Percentiles rank a stretch among this genome's conserved stretches.
Evolutionary conservation across 2,888 invertebrate genomes (phyloP).

Genomic region (Orthosia cruda): DNA sequence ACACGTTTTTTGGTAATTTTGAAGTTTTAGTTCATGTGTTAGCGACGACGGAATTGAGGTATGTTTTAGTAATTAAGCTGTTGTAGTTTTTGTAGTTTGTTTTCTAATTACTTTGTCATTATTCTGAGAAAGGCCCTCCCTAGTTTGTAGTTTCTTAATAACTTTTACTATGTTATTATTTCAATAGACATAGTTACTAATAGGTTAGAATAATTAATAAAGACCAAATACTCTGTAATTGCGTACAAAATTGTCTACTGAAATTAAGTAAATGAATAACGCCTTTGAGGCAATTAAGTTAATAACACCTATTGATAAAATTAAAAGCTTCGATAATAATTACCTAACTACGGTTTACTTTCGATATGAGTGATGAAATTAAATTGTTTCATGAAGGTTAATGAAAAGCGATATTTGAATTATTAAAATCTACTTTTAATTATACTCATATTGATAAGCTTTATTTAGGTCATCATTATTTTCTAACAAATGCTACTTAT

Average conservation of each 20-base stretch:
- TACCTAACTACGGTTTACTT: constrained; percentile 2
- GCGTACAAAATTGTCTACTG: constrained; percentile 14
- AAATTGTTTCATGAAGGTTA: constrained; percentile 7
- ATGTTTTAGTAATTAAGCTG: constrained; percentile 62
- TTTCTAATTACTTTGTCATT: constrained; percentile 3
- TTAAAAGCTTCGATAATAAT: constrained; percentile 45
- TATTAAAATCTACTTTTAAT: too few relatives aligned
- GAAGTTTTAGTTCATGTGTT: constrained; percentile 65
- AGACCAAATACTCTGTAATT: constrained; percentile 19
- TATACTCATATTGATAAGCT: too few relatives aligned
- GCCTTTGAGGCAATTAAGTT: constrained; percentile 41
- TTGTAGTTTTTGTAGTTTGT: constrained; percentile 21
- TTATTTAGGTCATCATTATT: too few relatives aligned
- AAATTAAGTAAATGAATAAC: constrained; percentile 25
- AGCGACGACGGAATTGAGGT: constrained; percentile 70
- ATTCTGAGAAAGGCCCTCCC: neutral
- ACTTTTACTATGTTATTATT: neutral
- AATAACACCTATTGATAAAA: constrained; percentile 27
- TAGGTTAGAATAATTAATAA: constrained; percentile 23
- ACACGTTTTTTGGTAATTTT: constrained; percentile 74
- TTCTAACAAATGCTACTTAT: too few relatives aligned
- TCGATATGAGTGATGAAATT: constrained; percentile 36
- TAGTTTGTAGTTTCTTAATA: too few relatives aligned
- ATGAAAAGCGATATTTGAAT: too few relatives aligned
- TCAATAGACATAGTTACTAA: neutral